Evolutionary conservation across 2,797 vertebrate species (phyloP), one percentile per base, ranked within the genome.

Genomic region (Passerculus sandwichensis): DNA sequence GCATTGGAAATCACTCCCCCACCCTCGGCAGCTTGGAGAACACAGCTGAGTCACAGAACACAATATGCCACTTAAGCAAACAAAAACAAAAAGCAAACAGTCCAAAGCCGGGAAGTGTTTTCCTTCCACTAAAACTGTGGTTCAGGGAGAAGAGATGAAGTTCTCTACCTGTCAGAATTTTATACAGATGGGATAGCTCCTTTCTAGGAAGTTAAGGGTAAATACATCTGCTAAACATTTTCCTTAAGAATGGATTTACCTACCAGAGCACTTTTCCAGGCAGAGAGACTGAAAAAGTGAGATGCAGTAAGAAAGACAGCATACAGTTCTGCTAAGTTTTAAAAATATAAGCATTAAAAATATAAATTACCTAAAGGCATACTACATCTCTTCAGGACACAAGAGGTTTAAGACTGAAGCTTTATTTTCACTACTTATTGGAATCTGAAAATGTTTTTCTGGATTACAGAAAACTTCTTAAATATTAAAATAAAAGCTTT

Each of bases 21-120:
- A 77, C 75, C 70, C 89, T 92, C 6, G 7, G 85, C 85, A 91
- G 75, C 26, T 15, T 21, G 15, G 36, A 80, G 50, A 77, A 60
- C 1, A 27, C 57, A 66, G 75, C 16, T 94, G 87, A 95, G 85
- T 85, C 93, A 95, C 42, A 38, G 70, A 79, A 95, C 85, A 94
- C 65, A 75, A 60, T 56, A 95, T 86, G 73, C 83, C 62, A 70
- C 30, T 93, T 79, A 70, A 70, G 60, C 80, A 91, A 94, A 90
- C 32, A 94, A 91, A 84, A 91, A 69, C 59, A 93, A 86, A 74
- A 59, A 59, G 48, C 53, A 67, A 95, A 91, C 56, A 83, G 48
- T 20, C 67, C 1, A 0, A 88, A 67, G 38, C 2, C 36, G n/a
- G 36, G 44, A 90, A 71, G 45, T 9, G n/a, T n/a, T 76, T 76